Percentiles rank a stretch among this genome's conserved stretches.
Conservation (phyloP, 2,888 invertebrate genomes). For the Andrena haemorrhoa region DNA sequence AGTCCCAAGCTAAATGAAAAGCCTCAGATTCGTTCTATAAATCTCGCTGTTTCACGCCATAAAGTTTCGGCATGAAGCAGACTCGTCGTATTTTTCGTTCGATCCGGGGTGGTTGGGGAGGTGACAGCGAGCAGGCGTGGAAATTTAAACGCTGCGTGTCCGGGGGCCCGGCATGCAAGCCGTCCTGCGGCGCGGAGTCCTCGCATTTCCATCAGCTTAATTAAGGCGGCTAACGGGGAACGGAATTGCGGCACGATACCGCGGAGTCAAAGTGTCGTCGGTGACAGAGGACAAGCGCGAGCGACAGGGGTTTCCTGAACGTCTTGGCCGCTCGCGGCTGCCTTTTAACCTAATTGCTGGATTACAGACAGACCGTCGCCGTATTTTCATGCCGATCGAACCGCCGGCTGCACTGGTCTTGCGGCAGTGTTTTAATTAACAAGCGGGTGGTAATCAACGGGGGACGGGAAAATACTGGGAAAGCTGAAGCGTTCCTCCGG, state of each 20-base stretch:
- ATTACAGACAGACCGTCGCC: conserved; percentile 22
- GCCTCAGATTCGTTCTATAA: not conserved
- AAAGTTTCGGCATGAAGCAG: not conserved
- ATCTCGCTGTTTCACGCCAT: not conserved
- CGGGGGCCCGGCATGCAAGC: conserved; percentile 27
- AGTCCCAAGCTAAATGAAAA: not conserved
- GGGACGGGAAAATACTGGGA: not conserved
- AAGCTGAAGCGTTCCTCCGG: no score
- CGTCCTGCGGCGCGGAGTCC: conserved; percentile 39
- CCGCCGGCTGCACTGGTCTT: not conserved
- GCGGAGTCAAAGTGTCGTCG: conserved; percentile 14
- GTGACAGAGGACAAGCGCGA: conserved; percentile 15
- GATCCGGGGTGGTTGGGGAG: not conserved
- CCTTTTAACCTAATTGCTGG: conserved; percentile 56
- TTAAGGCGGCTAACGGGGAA: conserved; percentile 37
- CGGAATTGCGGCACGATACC: conserved; percentile 44
- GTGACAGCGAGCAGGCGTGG: not conserved
- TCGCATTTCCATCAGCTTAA: conserved; percentile 63
- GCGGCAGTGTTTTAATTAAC: not conserved
- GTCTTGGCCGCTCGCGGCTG: conserved; percentile 30
- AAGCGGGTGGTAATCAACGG: not conserved
- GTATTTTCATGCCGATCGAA: conserved; percentile 3
- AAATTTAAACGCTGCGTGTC: conserved; percentile 37
- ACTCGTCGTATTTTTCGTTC: not conserved
- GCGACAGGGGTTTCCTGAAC: conserved; percentile 10